phyloP scores from a whole-genome alignment of 2,797 vertebrate species.

The Lacerta bilineata region DNA sequence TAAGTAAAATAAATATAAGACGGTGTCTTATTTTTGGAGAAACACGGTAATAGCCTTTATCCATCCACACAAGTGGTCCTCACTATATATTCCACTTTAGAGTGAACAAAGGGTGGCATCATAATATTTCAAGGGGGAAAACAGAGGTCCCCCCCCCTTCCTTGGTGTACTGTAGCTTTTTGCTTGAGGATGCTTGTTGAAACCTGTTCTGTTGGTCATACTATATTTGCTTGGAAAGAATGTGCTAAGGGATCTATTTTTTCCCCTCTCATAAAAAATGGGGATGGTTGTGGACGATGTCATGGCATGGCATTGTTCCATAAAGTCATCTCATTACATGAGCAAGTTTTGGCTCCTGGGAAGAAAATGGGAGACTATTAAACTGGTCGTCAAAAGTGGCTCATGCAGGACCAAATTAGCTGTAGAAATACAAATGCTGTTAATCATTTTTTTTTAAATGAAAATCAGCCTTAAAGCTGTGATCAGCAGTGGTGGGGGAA shows the following conservation, averaged over 20 bases:
- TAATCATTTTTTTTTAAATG: too few species aligned
- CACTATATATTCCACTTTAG: background rate
- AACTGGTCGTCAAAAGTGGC: background rate
- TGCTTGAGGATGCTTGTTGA: background rate
- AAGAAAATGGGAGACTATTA: background rate
- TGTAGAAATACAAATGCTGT: too few species aligned
- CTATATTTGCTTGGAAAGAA: conserved; percentile 18
- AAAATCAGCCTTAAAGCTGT: too few species aligned
- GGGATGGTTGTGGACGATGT: background rate
- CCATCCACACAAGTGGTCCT: too few species aligned
- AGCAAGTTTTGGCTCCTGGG: background rate
- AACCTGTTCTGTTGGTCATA: background rate
- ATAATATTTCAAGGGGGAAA: background rate
- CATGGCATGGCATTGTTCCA: background rate
- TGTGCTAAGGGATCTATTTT: conserved; percentile 12
- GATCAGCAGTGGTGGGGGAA: too few species aligned
- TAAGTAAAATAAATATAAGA: too few species aligned
- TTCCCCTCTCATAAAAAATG: background rate
- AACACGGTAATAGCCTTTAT: too few species aligned
- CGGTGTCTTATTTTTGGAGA: too few species aligned
- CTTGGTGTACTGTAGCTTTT: background rate
- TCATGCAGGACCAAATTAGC: background rate
- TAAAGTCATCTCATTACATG: background rate
- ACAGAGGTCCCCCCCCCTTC: background rate
- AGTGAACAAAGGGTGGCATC: conserved; percentile 1